These are phyloP conservation scores for Illadopsis cleaveri DNA, from an alignment of 2,113 vertebrate species.

Conservation along the genomic window DNA sequence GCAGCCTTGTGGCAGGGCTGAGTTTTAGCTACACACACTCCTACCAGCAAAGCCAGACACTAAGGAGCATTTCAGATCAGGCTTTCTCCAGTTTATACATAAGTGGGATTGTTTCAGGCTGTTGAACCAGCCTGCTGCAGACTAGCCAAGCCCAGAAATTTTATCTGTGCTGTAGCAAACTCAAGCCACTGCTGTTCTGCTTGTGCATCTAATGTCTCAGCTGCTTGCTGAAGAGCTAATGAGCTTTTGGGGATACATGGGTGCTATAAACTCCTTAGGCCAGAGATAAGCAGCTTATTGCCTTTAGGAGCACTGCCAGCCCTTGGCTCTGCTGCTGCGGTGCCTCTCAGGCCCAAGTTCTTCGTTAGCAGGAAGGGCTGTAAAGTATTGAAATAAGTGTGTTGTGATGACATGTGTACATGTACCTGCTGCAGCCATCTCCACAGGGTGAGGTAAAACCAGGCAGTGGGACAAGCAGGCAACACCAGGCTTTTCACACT, in stretches of 20 bases:
- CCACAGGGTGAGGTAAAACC: background rate
- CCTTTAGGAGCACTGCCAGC: conserved; percentile 8
- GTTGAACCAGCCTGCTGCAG: background rate
- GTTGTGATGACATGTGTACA: background rate
- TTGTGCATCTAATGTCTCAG: conserved; percentile 2
- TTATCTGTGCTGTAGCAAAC: background rate
- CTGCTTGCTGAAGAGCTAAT: conserved; percentile 44
- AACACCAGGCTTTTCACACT: background rate
- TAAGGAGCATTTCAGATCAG: background rate
- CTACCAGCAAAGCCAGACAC: background rate
- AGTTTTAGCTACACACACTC: background rate
- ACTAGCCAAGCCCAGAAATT: background rate
- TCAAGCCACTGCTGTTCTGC: background rate
- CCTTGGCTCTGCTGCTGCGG: background rate
- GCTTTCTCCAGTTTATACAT: background rate
- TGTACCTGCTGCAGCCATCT: background rate
- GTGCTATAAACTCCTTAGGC: conserved; percentile 54
- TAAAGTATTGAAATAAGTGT: background rate
- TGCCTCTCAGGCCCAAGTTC: background rate
- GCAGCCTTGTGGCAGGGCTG: background rate
- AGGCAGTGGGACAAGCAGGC: background rate
- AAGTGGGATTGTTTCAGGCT: conserved; percentile 15
- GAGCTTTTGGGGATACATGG: conserved; percentile 57
- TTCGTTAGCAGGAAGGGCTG: background rate
- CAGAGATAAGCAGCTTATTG: conserved; percentile 52